A percentile compares a stretch with the other conserved stretches of the same genome.
These are phyloP conservation scores for Prionace glauca DNA, from an alignment of 2,797 vertebrate species.

Conservation along the genomic window DNA sequence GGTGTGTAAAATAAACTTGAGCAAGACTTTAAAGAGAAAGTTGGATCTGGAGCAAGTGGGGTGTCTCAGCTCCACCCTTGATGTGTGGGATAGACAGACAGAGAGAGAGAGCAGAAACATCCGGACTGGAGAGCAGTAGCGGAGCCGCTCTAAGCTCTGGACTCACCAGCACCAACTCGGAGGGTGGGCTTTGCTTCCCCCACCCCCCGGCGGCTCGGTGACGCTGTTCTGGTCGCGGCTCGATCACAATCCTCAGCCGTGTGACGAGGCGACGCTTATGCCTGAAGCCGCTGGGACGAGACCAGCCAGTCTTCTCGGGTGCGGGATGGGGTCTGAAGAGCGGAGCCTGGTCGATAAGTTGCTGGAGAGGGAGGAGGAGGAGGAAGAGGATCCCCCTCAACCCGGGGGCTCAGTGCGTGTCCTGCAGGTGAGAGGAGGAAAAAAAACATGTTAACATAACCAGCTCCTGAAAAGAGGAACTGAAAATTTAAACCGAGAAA, in stretches of 20 bases:
- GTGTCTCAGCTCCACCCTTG: neutral
- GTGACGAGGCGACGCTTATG: neutral
- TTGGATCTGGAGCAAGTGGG: neutral
- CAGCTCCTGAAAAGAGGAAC: neutral
- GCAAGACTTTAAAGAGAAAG: neutral
- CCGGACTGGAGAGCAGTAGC: neutral
- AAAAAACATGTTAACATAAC: neutral
- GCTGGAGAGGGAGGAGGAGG: neutral
- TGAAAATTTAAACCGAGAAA: neutral
- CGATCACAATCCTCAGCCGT: slow-evolving; percentile 14
- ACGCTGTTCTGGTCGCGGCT: neutral
- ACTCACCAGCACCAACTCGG: neutral
- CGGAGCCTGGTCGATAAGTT: neutral
- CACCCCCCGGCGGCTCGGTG: neutral
- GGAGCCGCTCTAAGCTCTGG: neutral
- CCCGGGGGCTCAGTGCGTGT: neutral
- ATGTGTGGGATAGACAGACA: too few relatives aligned
- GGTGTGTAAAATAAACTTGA: neutral
- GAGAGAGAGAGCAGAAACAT: too few relatives aligned
- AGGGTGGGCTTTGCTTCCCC: neutral
- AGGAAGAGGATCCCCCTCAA: too few relatives aligned
- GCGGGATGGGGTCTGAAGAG: slow-evolving; percentile 15
- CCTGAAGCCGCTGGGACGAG: neutral
- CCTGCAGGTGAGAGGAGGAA: neutral
- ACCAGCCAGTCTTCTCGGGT: neutral